Evolutionary conservation across 2,888 invertebrate genomes (phyloP), one percentile per base, ranked within the genome.

Genomic region (Nephrocerus scutellatus): DNA sequence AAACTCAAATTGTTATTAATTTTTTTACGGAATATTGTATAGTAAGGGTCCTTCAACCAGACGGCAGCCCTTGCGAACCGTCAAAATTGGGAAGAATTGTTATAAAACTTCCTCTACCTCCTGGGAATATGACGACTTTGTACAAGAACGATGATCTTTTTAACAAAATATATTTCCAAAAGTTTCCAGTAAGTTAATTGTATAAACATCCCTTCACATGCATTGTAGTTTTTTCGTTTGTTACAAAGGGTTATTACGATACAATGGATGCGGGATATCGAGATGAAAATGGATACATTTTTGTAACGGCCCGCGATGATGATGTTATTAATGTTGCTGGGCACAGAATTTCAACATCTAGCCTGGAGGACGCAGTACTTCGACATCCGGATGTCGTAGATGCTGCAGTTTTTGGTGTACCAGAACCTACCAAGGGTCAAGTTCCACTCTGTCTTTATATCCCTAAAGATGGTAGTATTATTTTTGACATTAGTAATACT

Each of bases 271-370:
- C 90, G 1, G 95, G 93, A 0, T 88, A 84, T 65, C 75, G 79
- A 39, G 89, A 90, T 57, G 77, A 82, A 36, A 78, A 82, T 49
- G 90, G 90, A 1, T 86, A 86, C 38, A 75, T 95, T 3, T 89
- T 83, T 68, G 89, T 95, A 10, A 87, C 90, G 34, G 86, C 92
- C 0, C 74, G 95, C 21, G 90, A 88, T 43, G 95, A 95, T 69
- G 95, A 95, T 66, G 85, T 69, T 13, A 93, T 95, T 54, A 95
- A 95, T 63, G 93, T 95, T 2, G 89, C 95, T 1, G 95, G 93
- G 0, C 93, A 93, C 63, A 73, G 93, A 35, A 72, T 95, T 26
- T 90, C 91, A 1, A 90, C 92, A 0, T 81, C 87, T 0, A 87
- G 89, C 1, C 66, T 95, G 4, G 95, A 95, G 64, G 91, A 95